A percentile compares a stretch with the other conserved stretches of the same genome.
These are phyloP conservation scores for Tortrix viridana DNA, from an alignment of 2,888 invertebrate genomes.

Conservation along the genomic window DNA sequence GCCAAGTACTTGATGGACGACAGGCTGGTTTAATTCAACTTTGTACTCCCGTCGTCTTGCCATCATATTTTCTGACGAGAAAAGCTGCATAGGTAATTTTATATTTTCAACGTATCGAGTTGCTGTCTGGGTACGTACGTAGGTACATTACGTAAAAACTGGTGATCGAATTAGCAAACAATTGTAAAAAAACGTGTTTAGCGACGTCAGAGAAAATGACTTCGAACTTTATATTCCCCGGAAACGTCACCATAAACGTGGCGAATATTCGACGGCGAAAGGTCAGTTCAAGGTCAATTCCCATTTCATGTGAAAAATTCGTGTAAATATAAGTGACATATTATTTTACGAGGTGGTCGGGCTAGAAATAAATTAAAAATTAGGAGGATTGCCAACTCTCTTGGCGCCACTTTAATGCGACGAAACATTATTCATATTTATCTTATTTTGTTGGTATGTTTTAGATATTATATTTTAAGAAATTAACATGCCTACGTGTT, in stretches of 20 bases:
- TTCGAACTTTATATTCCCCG: too few species aligned
- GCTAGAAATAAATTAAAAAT: constrained; percentile 32
- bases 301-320: constrained; percentile 17
- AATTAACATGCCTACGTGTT: too few species aligned
- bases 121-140: too few species aligned
- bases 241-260: too few species aligned
- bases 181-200: neutral
- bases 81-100: neutral
- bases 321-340: constrained; percentile 32
- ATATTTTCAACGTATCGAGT: neutral
- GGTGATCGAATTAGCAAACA: neutral
- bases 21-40: constrained; percentile 23
- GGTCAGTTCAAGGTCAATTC: constrained; percentile 23
- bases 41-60: constrained; percentile 3
- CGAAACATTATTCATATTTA: constrained; percentile 30
- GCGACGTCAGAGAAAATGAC: too few species aligned
- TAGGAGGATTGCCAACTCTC: constrained; percentile 31
- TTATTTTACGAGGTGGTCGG: constrained; percentile 19
- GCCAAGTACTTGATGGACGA: constrained; percentile 27
- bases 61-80: neutral
- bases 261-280: neutral
- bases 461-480: too few species aligned
- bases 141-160: too few species aligned
- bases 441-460: too few species aligned
- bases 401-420: constrained; percentile 34